Base-by-base conservation (phyloP, 2,888 invertebrate genomes). In the Hetaerina titia region DNA sequence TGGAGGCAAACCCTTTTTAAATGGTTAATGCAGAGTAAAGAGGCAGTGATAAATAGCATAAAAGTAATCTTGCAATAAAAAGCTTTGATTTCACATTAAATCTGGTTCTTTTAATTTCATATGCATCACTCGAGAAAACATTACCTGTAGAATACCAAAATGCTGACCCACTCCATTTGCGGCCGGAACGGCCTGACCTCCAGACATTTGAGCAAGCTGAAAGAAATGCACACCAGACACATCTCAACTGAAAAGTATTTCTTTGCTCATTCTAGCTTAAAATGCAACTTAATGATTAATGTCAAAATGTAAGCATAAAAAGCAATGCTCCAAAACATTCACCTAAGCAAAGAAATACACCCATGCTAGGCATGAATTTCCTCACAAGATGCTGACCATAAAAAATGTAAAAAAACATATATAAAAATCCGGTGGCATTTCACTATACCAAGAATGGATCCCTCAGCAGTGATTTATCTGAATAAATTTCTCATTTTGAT, bases 201-300 rank as follows among this genome's bases (percentile, higher is more conserved):
- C 98, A 90, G 97, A 97, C 96, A 98, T 98, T 96, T 98, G 98
- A 96, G 98, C 98, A 97, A 98, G 96, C 98, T 98, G 96, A 11
- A 96, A 96, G 95, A 94, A 95, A 94, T 89, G 92, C 57, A 92
- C 92, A 92, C 92, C 92, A 92, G 92, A 92, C 92, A 74, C 56
- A 92, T 92, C 92, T 92, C 92, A 92, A 92, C 92, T 92, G 64
- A 74, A 92, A 92, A 92, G 56, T 92, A 56, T 69, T 92, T n/a
- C 45, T 45, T 92, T 92, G 92, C 92, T 22, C 56, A 74, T 92
- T 56, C 45, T 64, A 92, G 69, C 92, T 69, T 69, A 92, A 92
- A 92, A 92, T 92, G 92, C 92, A 92, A 92, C 92, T 92, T 92
- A 88, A 95, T 60, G n/a, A 45, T 63, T 89, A 88, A 88, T 31